Conservation (phyloP, 2,113 vertebrate species). For the Etheostoma spectabile region DNA sequence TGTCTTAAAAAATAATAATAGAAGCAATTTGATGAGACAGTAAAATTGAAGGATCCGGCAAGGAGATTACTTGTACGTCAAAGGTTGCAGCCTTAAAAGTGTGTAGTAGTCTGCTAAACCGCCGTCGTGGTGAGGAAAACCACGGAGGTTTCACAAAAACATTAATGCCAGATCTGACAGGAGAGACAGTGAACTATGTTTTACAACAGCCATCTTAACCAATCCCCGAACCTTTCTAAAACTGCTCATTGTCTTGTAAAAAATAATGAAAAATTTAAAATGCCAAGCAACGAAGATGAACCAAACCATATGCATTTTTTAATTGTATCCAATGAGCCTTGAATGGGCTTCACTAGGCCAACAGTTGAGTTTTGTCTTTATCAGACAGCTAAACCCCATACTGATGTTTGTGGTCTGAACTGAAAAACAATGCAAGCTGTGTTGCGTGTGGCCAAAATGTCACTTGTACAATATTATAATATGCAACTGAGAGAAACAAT, state of each 20-base stretch:
- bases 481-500: constrained; percentile 17
- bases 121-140: not conserved
- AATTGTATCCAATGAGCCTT: not conserved
- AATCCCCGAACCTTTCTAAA: not conserved
- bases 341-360: not conserved
- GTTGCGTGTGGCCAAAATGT: constrained; percentile 18
- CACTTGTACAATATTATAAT: constrained; percentile 18
- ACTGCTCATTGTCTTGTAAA: not conserved
- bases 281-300: not conserved
- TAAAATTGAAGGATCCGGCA: constrained; percentile 57
- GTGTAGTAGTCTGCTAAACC: not conserved
- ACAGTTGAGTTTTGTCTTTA: constrained; percentile 14
- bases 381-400: not conserved
- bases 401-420: constrained; percentile 5
- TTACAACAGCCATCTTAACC: not conserved
- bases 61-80: constrained; percentile 34
- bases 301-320: not conserved
- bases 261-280: not conserved
- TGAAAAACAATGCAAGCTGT: constrained; percentile 3
- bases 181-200: not conserved
- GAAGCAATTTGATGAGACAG: constrained; percentile 54
- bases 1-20: constrained; percentile 55
- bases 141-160: not conserved
- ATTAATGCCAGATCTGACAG: not conserved
- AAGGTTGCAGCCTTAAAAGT: constrained; percentile 29